phyloP scores from a whole-genome alignment of 2,888 invertebrate genomes.

The Drosophila emarginata region DNA sequence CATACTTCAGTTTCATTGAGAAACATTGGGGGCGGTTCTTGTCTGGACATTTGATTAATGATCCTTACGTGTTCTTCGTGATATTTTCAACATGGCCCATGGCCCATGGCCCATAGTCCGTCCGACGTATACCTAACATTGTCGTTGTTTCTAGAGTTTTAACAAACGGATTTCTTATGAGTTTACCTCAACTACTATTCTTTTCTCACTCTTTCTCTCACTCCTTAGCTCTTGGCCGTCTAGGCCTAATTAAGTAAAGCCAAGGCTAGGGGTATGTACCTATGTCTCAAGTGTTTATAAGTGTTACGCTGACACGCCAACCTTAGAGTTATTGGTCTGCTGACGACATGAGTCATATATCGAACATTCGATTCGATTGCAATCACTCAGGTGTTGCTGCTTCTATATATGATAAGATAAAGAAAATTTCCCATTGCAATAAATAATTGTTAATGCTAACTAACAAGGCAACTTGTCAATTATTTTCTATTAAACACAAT shows the following conservation, averaged over 20 bases:
- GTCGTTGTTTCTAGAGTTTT: conserved; percentile 42
- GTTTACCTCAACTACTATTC: too few species aligned
- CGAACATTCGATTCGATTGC: neutral
- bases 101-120: neutral
- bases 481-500: conserved; percentile 19
- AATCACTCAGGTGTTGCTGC: neutral
- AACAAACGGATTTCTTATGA: conserved; percentile 7
- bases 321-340: conserved; percentile 33
- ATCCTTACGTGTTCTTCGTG: conserved; percentile 63
- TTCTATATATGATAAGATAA: neutral
- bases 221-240: neutral
- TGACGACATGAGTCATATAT: neutral
- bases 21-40: conserved; percentile 46
- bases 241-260: conserved; percentile 54
- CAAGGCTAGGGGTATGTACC: conserved; percentile 28
- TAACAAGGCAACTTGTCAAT: conserved; percentile 18
- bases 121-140: conserved; percentile 33
- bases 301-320: conserved; percentile 55
- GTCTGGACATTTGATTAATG: conserved; percentile 79
- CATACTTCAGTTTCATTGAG: conserved; percentile 33
- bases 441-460: neutral
- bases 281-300: conserved; percentile 58
- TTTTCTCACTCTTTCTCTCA: conserved; percentile 11
- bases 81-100: neutral
- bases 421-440: neutral